Evolutionary conservation across 2,888 invertebrate genomes (phyloP), one percentile per base, ranked within the genome.

Genomic region (Philonicus albiceps): DNA sequence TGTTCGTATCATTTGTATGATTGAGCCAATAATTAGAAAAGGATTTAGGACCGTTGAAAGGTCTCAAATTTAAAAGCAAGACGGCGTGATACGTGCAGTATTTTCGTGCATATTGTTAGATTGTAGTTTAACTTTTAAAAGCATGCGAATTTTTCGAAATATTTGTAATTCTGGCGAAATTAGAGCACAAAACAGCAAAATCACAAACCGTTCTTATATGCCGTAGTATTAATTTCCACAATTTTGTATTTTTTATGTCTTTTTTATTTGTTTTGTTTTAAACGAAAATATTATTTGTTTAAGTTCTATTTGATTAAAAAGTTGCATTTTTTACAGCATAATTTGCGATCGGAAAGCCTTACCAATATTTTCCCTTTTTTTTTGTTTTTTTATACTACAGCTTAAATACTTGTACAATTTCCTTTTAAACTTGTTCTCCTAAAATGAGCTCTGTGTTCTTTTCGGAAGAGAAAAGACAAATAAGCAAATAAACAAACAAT

Each of bases 381-480:
- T 37, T 81, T 81, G 34, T 55, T 8, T 34, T n/a, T 80, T 74
- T 34, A 74, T n/a, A 74, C 31, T 74, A 81, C 81, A 34, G 81
- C 31, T 81, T 64, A 80, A 74, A 37, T 31, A 74, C 31, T 74
- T 74, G 74, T 55, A 31, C 64, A 64, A 27, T 81, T 81, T 81
- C 64, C 34, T 55, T 34, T 49, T 31, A 53, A 76, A 55, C 64
- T 85, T 87, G 87, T 73, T 86, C 87, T 87, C 31, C 83, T 88
- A 88, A 72, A 84, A 85, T 87, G 86, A 86, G 80, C 85, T 87
- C 86, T 74, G 27, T 74, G n/a, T 74, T 74, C 37, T 74, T 74
- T 74, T 86, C 86, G 84, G 85, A 40, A 86, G 85, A 88, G 88
- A 86, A 85, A 87, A 74, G 64, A 80, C 37, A 37, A 37, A 11